Evolutionary conservation across 2,888 invertebrate species (phyloP).

Genomic region (Xylota sylvarum): DNA sequence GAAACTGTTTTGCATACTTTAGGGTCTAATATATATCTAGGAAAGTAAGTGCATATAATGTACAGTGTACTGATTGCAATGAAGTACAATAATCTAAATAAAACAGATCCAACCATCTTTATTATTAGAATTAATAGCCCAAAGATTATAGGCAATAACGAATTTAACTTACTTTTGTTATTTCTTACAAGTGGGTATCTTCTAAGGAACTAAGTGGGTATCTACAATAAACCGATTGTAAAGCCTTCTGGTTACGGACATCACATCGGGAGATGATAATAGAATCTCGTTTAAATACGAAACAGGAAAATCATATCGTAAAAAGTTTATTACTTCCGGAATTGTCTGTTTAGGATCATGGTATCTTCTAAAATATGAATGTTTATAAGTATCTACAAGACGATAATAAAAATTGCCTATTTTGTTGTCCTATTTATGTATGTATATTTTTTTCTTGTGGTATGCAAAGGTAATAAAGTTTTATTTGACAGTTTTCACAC

Average conservation of each 20-base stretch:
- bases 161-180: neutral
- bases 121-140: neutral
- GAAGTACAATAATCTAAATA: neutral
- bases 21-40: no score
- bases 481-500: no score
- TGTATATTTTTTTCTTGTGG: no score
- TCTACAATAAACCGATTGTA: neutral
- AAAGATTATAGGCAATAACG: neutral
- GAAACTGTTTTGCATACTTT: no score
- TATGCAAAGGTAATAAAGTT: no score
- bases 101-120: neutral
- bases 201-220: no score
- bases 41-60: no score
- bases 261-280: neutral
- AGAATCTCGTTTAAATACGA: neutral
- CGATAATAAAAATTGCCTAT: conserved; percentile 1
- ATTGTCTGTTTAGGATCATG: conserved; percentile 5
- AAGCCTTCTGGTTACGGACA: conserved; percentile 3
- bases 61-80: neutral
- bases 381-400: neutral
- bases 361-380: neutral
- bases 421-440: no score
- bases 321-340: conserved; percentile 11
- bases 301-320: neutral
- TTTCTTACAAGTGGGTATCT: neutral